A percentile compares a stretch with the other conserved stretches of the same genome.
Conservation (phyloP, 2,113 vertebrate species). For the Zosterops japonicus region DNA sequence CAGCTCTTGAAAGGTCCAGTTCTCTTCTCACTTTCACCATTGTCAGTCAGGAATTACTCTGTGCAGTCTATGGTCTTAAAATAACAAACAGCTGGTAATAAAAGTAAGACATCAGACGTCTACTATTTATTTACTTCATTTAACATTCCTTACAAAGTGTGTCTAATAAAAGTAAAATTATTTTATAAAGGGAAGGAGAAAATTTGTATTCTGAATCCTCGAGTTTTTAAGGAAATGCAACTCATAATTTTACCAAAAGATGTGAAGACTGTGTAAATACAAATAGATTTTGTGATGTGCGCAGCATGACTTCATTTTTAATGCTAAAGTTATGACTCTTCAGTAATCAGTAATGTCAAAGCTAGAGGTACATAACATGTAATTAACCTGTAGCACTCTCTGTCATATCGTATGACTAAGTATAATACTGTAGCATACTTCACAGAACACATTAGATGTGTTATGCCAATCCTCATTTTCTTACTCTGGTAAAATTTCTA, state of each 20-base stretch:
- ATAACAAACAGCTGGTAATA: background rate
- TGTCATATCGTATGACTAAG: background rate
- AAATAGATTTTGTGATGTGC: background rate
- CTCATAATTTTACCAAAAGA: background rate
- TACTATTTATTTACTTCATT: background rate
- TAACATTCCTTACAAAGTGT: background rate
- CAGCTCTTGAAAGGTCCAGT: background rate
- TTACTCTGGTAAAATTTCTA: background rate
- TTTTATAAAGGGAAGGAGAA: background rate
- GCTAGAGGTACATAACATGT: background rate
- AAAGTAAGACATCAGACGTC: background rate
- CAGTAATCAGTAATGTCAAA: conserved; percentile 31
- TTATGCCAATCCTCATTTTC: background rate
- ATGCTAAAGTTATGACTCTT: background rate
- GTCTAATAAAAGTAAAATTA: background rate
- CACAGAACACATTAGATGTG: background rate
- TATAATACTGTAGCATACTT: background rate
- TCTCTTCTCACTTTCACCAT: background rate
- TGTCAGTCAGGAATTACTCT: background rate
- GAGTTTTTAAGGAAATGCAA: background rate
- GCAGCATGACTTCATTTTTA: background rate
- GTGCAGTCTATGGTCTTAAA: background rate
- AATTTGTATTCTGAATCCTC: background rate
- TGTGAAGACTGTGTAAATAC: background rate
- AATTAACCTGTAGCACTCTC: conserved; percentile 40